Conservation (phyloP, 1,140 invertebrate species). For the Hesperophylax magnus region DNA sequence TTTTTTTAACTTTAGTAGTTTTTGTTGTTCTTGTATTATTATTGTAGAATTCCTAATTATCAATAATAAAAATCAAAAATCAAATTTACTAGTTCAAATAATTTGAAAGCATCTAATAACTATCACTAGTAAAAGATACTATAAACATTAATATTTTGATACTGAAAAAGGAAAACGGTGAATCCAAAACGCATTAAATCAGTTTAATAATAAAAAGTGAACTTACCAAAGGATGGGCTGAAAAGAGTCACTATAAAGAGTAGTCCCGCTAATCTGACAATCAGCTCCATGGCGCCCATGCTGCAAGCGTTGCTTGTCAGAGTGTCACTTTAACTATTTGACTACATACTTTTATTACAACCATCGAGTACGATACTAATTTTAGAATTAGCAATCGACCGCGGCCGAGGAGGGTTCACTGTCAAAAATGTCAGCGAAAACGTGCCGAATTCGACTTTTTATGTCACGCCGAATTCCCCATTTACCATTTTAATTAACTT, state of each 20-base stretch:
- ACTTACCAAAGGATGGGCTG: constrained; percentile 49
- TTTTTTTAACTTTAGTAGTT: too few relatives aligned
- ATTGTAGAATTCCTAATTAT: too few relatives aligned
- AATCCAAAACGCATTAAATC: too few relatives aligned
- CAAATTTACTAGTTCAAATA: too few relatives aligned
- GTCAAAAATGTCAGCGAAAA: not conserved
- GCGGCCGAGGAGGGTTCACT: not conserved
- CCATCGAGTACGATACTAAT: not conserved
- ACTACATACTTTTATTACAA: not conserved
- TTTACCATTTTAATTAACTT: constrained; percentile 38
- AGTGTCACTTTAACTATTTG: not conserved
- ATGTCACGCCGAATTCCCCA: constrained; percentile 34
- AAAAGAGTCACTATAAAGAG: constrained; percentile 43
- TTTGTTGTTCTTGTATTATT: too few relatives aligned
- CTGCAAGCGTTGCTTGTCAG: not conserved
- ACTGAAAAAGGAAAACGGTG: too few relatives aligned
- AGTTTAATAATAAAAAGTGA: too few relatives aligned
- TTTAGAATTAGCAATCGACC: not conserved
- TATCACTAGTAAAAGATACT: too few relatives aligned
- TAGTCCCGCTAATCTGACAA: constrained; percentile 41
- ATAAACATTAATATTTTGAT: too few relatives aligned
- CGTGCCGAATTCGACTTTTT: constrained; percentile 3
- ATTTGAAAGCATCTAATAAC: too few relatives aligned
- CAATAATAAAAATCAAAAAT: too few relatives aligned
- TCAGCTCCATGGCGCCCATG: constrained; percentile 25